phyloP scores from a whole-genome alignment of 2,113 vertebrate species.

The Saccopteryx bilineata region DNA sequence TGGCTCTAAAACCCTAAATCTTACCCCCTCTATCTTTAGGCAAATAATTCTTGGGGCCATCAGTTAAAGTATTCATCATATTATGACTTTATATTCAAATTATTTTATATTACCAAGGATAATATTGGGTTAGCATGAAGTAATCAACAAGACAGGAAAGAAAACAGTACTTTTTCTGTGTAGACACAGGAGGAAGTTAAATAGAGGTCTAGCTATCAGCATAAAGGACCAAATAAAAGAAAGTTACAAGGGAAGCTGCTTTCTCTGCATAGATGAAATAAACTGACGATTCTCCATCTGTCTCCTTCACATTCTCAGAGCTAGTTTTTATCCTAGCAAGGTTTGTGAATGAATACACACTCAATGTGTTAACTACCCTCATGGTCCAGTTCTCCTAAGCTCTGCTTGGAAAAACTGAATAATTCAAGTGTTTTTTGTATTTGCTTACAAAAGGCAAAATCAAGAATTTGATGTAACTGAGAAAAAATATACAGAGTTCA shows the following conservation, averaged over 20 bases:
- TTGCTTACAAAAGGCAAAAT: slow-evolving; percentile 54
- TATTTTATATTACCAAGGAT: neutral
- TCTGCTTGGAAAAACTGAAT: slow-evolving; percentile 6
- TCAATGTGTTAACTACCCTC: neutral
- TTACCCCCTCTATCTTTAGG: neutral
- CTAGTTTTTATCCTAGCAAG: neutral
- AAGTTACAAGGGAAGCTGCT: neutral
- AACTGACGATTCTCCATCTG: neutral
- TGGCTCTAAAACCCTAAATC: neutral
- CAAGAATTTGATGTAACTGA: slow-evolving; percentile 28
- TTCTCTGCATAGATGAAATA: neutral
- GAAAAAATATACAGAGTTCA: neutral
- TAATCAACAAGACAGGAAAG: neutral
- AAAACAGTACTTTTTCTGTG: neutral
- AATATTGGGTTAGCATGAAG: neutral
- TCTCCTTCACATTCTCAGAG: neutral
- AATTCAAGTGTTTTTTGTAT: neutral
- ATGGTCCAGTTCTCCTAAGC: neutral
- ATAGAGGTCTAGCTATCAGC: neutral
- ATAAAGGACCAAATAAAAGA: neutral
- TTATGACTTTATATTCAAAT: slow-evolving; percentile 23
- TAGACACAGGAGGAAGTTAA: neutral
- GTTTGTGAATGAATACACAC: neutral
- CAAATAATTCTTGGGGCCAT: neutral
- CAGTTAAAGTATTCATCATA: slow-evolving; percentile 2